phyloP scores from a whole-genome alignment of 2,888 invertebrate genomes.

The Molorchus minor region DNA sequence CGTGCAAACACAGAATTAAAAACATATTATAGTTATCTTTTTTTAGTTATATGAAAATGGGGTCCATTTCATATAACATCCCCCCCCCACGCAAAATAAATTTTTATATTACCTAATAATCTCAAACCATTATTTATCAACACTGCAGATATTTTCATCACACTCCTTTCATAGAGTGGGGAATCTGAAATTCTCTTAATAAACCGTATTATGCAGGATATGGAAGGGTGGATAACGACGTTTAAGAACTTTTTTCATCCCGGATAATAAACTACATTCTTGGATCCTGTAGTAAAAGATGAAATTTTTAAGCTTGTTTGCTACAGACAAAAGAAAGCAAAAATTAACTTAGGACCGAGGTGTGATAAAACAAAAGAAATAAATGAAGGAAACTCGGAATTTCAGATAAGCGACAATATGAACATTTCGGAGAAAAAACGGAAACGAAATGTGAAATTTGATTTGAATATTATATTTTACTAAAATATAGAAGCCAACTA shows the following conservation, averaged over 20 bases:
- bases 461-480: too few relatives aligned
- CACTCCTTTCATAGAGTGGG: neutral
- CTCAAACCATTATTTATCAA: conserved; percentile 14
- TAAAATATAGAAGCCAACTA: too few relatives aligned
- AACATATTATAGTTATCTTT: too few relatives aligned
- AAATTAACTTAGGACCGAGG: neutral
- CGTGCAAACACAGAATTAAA: too few relatives aligned
- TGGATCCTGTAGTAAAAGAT: neutral
- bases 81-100: too few relatives aligned
- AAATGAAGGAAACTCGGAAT: too few relatives aligned
- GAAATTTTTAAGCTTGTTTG: neutral
- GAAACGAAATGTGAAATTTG: too few relatives aligned
- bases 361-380: neutral
- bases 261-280: neutral
- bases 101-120: neutral
- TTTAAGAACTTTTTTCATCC: conserved; percentile 6
- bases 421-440: too few relatives aligned
- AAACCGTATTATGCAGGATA: conserved; percentile 14
- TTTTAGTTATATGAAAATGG: too few relatives aligned
- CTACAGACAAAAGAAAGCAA: neutral
- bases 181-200: conserved; percentile 18
- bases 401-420: too few relatives aligned
- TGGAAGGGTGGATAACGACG: conserved; percentile 11
- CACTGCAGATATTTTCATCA: neutral
- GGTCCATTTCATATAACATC: too few relatives aligned